Conservation (phyloP, 2,113 vertebrate species). For the Tachuris rubrigastra region DNA sequence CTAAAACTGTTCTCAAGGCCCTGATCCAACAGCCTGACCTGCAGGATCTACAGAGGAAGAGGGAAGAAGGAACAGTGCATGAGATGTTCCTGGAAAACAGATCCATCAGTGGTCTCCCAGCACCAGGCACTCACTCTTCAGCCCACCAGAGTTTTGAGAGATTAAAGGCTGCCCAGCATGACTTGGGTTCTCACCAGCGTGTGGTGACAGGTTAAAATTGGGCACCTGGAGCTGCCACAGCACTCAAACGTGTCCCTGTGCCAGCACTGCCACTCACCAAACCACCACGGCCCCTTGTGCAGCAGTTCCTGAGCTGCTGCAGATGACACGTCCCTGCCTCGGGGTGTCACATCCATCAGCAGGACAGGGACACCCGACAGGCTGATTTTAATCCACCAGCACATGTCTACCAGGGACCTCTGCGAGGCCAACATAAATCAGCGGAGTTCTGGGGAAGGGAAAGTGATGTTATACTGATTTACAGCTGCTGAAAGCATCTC, state of each 20-base stretch:
- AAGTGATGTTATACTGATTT: neutral
- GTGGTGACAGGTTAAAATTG: neutral
- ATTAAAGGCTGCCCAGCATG: neutral
- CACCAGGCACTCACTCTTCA: neutral
- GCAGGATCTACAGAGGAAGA: neutral
- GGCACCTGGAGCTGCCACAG: neutral
- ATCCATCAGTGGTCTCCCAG: neutral
- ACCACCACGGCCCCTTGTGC: neutral
- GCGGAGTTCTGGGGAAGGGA: neutral
- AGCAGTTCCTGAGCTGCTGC: neutral
- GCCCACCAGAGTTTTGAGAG: neutral
- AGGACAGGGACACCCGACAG: neutral
- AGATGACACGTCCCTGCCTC: neutral
- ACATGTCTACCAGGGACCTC: neutral
- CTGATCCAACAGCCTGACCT: neutral
- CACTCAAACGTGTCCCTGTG: neutral
- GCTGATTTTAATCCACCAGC: neutral
- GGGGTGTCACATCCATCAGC: neutral
- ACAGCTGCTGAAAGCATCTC: neutral
- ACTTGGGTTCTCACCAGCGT: accelerated
- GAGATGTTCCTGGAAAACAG: neutral
- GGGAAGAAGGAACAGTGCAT: neutral
- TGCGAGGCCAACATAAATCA: neutral
- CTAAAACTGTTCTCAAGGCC: neutral
- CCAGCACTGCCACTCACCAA: neutral